Conservation (phyloP, 1,140 invertebrate genomes). For the Drosophila ananassae region DNA sequence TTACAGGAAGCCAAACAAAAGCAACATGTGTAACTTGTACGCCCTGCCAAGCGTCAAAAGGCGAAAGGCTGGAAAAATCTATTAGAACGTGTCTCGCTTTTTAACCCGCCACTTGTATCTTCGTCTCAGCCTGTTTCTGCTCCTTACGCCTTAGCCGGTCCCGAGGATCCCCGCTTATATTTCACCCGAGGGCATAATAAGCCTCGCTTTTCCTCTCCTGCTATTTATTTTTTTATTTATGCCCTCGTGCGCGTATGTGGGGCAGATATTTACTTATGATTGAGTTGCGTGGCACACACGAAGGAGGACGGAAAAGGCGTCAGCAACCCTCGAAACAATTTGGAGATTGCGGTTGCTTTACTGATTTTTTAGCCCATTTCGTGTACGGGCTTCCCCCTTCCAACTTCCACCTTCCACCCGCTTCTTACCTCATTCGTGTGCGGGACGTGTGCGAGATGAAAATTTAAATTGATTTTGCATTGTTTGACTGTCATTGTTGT, state of each 20-base stretch:
- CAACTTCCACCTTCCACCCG: background rate
- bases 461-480: slow-evolving; percentile 82
- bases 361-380: slow-evolving; percentile 81
- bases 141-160: slow-evolving; percentile 4
- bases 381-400: slow-evolving; percentile 18
- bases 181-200: slow-evolving; percentile 80
- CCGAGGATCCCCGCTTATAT: slow-evolving; percentile 54
- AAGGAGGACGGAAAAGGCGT: slow-evolving; percentile 21
- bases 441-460: slow-evolving; percentile 63
- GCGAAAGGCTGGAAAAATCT: slow-evolving; percentile 78
- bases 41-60: slow-evolving; percentile 65
- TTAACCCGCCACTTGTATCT: slow-evolving; percentile 54
- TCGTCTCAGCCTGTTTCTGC: background rate
- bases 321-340: slow-evolving; percentile 67
- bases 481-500: slow-evolving; percentile 79
- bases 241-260: slow-evolving; percentile 53
- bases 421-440: too few species aligned
- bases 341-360: slow-evolving; percentile 82
- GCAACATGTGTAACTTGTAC: slow-evolving; percentile 81
- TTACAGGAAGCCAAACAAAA: slow-evolving; percentile 80
- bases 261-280: slow-evolving; percentile 80
- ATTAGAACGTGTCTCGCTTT: slow-evolving; percentile 80
- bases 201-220: slow-evolving; percentile 41
- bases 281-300: slow-evolving; percentile 68
- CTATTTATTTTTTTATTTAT: slow-evolving; percentile 41